Conservation (phyloP, 2,113 vertebrate genomes). For the Bagarius yarrelli region DNA sequence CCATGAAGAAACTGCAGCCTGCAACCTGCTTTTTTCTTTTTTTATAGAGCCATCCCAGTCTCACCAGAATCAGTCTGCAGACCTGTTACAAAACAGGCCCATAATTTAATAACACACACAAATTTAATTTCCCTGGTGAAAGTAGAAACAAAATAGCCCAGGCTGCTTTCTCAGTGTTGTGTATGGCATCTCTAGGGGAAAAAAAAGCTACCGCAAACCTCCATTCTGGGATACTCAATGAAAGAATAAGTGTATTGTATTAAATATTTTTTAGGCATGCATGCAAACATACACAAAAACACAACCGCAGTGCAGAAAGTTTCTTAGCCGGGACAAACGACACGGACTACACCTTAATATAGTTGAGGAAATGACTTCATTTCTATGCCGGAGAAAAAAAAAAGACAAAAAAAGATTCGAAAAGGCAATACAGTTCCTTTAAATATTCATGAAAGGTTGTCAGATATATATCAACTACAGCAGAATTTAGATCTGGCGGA, state of each 20-base stretch:
- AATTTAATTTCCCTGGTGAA: conserved; percentile 31
- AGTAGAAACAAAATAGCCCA: conserved; percentile 18
- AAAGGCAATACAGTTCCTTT: not conserved
- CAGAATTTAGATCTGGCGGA: not conserved
- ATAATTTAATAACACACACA: conserved; percentile 26
- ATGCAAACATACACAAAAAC: not conserved
- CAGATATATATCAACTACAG: not conserved
- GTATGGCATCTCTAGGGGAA: conserved; percentile 1
- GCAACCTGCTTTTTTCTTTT: not conserved
- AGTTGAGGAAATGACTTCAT: not conserved
- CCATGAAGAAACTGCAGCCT: not conserved
- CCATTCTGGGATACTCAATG: not conserved
- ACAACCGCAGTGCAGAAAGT: not conserved
- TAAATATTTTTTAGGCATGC: not conserved
- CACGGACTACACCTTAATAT: not conserved
- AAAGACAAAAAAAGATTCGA: not conserved
- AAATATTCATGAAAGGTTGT: conserved; percentile 12
- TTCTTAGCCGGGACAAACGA: not conserved
- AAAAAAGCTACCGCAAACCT: conserved; percentile 6
- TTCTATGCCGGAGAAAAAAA: not conserved
- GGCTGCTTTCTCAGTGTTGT: conserved; percentile 7
- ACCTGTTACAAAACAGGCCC: conserved; percentile 19
- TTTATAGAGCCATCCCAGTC: not conserved
- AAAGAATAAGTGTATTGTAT: not conserved
- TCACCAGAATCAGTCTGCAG: conserved; percentile 23